A percentile compares a stretch with the other conserved stretches of the same genome.
These are phyloP conservation scores for Capitulum mitella DNA, from an alignment of 2,888 invertebrate genomes.

Conservation along the genomic window DNA sequence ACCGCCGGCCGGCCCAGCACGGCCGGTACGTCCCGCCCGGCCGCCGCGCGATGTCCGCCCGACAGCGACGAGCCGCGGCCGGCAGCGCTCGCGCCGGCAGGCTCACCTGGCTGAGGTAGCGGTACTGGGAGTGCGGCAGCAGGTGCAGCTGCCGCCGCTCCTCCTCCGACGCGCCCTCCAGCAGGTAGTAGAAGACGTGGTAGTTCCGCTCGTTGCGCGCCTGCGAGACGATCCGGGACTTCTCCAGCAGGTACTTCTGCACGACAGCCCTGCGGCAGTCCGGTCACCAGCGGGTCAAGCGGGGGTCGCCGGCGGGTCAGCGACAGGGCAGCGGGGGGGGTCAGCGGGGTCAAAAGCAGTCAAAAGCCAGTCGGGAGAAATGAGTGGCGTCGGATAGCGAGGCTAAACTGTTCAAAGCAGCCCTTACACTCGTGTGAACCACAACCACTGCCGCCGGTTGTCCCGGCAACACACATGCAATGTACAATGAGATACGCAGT, in stretches of 20 bases:
- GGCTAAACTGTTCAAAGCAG: no score
- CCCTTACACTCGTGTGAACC: no score
- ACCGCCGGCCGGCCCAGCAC: neutral
- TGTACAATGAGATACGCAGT: no score
- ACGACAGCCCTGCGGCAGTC: conserved; percentile 87
- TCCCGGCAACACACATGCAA: no score
- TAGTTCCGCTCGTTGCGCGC: conserved; percentile 92
- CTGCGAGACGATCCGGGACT: conserved; percentile 88
- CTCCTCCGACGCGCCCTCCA: conserved; percentile 78
- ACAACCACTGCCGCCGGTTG: no score
- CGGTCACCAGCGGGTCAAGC: conserved; percentile 40
- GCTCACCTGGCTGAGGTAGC: conserved; percentile 74
- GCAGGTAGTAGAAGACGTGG: conserved; percentile 92
- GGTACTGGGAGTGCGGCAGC: conserved; percentile 75
- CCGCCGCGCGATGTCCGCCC: no score
- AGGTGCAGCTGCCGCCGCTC: conserved; percentile 76
- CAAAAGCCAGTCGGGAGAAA: no score
- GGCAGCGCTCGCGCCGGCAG: no score
- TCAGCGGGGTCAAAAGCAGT: neutral
- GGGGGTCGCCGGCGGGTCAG: neutral
- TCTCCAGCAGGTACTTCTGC: conserved; percentile 91
- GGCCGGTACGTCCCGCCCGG: no score
- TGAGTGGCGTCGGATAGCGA: no score
- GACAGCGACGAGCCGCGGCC: no score
- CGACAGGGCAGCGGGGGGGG: neutral